Conservation (phyloP, 2,113 vertebrate species). For the Deroptyus accipitrinus region DNA sequence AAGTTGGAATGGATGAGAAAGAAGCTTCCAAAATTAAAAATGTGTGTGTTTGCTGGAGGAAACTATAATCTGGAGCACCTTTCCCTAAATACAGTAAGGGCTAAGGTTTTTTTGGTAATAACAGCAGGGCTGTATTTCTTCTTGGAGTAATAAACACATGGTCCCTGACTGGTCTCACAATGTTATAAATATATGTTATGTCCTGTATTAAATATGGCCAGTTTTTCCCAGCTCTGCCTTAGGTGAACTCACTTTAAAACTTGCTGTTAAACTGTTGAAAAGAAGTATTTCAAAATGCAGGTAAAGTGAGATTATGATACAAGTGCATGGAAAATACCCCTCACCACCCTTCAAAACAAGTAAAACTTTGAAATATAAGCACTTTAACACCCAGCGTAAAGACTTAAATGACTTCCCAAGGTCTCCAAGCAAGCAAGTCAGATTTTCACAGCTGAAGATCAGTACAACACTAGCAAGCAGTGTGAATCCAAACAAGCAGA, state of each 20-base stretch:
- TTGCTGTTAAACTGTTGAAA: neutral
- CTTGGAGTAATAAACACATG: neutral
- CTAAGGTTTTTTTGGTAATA: neutral
- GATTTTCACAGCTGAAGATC: fast-evolving
- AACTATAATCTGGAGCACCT: neutral
- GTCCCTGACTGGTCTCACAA: neutral
- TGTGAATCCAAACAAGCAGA: neutral
- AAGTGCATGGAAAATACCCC: neutral
- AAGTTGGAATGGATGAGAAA: conserved; percentile 36
- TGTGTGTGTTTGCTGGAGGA: neutral
- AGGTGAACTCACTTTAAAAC: neutral
- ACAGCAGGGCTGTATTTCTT: neutral
- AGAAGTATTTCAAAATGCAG: neutral
- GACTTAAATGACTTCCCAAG: neutral
- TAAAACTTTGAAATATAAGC: neutral
- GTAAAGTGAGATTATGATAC: neutral
- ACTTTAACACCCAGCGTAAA: neutral
- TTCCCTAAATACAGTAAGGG: neutral
- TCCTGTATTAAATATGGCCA: neutral
- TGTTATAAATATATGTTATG: neutral
- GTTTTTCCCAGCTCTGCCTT: neutral
- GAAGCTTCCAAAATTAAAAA: conserved; percentile 7
- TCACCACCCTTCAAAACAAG: neutral
- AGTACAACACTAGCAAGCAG: neutral
- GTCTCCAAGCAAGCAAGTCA: neutral